Conservation (phyloP, 2,888 invertebrate genomes). For the Euplexia lucipara region DNA sequence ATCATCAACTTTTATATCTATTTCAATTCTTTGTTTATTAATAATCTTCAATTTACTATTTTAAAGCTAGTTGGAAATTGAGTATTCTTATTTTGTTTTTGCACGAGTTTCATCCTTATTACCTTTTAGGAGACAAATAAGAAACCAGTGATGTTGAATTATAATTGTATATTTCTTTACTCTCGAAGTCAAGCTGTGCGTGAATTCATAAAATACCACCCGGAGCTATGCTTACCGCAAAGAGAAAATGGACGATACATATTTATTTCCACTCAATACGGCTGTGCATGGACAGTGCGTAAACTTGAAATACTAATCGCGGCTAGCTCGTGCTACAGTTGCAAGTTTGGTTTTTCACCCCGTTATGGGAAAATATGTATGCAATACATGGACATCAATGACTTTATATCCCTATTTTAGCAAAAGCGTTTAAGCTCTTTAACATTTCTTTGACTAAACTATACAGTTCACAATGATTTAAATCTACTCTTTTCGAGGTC, state of each 20-base stretch:
- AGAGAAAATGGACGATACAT: slow-evolving; percentile 55
- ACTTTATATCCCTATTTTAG: slow-evolving; percentile 30
- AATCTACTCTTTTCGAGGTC: too few relatives aligned
- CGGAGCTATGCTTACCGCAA: slow-evolving; percentile 33
- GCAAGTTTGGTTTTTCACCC: slow-evolving; percentile 1
- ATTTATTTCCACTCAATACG: slow-evolving; percentile 56
- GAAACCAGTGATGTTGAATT: slow-evolving; percentile 29
- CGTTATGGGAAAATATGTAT: slow-evolving; percentile 20
- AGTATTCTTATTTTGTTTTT: too few relatives aligned
- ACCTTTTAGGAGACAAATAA: slow-evolving; percentile 6
- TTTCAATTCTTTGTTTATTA: too few relatives aligned
- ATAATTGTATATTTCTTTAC: slow-evolving; percentile 34
- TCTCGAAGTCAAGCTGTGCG: slow-evolving; percentile 45
- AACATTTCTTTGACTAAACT: neutral
- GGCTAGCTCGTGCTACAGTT: slow-evolving; percentile 12
- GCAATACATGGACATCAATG: slow-evolving; percentile 18
- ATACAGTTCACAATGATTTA: neutral
- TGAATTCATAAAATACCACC: slow-evolving; percentile 56
- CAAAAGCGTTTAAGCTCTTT: neutral
- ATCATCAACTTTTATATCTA: too few relatives aligned
- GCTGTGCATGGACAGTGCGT: slow-evolving; percentile 4
- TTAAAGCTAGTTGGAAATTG: too few relatives aligned
- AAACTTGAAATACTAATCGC: slow-evolving; percentile 36
- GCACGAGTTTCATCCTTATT: neutral
- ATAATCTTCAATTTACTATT: too few relatives aligned